Base-by-base conservation (phyloP, 2,113 vertebrate genomes). In the Sapayoa aenigma region DNA sequence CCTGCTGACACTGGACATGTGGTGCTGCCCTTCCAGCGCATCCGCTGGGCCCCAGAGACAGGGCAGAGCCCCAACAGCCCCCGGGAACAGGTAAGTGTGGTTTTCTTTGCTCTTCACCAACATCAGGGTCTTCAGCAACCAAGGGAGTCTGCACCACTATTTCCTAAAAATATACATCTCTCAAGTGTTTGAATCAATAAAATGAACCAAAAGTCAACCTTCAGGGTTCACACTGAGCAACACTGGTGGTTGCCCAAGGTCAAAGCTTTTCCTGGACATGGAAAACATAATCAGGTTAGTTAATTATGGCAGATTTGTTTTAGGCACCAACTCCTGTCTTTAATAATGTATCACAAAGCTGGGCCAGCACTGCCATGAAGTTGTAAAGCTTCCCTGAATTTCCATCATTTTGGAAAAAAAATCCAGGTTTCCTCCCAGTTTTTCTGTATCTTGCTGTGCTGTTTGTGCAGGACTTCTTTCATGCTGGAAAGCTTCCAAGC, bases 61-160 rank as follows among this genome's bases (percentile, higher is more conserved):
- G 99, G 99, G 30, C 98, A 98, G 94, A 99, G 99, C 84, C 99
- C 99, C 84, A 99, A 98, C 93, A 99, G 98, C 73, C 99, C 99
- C 83, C 98, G 99, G 27, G 98, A 97, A 42, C 98, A 98, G 98
- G 97, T 96, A 39, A 5, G 92, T 8, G 15, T 30, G 1, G 0
- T 14, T 63, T 27, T 21, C 50, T 71, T 80, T 87, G 30, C 39
- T 62, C 62, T 71, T 37, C 50, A 39, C 42, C 31, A 18, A 3
- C 28, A 6, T 0, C 0, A 1, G 28, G 4, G 23, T 31, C 59
- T 30, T n/a, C 20, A n/a, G 22, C 46, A 80, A 28, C 21, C 58
- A 56, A 46, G 30, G 28, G 0, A 49, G 2, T n/a, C 69, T n/a
- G 17, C 11, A 11, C 44, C 10, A 0, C 5, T 16, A 1, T 17